Evolutionary conservation across 2,888 invertebrate genomes (phyloP).

Genomic region (Diarsia rubi): DNA sequence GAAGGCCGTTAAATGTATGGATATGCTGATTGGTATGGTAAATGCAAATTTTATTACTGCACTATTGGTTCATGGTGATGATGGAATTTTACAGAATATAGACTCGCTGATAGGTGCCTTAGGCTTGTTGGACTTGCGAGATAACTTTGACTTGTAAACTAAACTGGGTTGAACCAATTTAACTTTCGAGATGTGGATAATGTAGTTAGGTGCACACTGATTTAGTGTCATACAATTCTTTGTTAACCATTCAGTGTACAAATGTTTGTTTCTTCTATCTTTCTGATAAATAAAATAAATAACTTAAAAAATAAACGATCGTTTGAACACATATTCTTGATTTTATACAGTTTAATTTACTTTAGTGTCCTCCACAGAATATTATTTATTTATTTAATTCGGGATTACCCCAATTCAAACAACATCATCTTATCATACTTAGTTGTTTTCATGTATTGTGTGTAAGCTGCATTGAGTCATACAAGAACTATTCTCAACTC

Average conservation of each 20-base stretch:
- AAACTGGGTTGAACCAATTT: too few relatives aligned
- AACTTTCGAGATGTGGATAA: too few relatives aligned
- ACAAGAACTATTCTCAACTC: neutral
- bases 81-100: conserved; percentile 11
- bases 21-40: conserved; percentile 42
- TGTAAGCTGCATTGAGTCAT: too few relatives aligned
- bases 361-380: neutral
- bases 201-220: too few relatives aligned
- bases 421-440: too few relatives aligned
- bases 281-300: too few relatives aligned
- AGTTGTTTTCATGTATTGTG: too few relatives aligned
- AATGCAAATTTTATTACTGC: conserved; percentile 44
- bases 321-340: neutral
- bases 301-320: too few relatives aligned
- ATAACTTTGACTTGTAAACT: neutral
- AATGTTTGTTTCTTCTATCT: too few relatives aligned
- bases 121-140: neutral
- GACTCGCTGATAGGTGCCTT: too few relatives aligned
- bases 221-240: too few relatives aligned
- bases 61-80: neutral
- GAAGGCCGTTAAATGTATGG: conserved; percentile 29
- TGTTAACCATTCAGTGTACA: too few relatives aligned
- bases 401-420: neutral
- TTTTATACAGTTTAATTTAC: neutral
- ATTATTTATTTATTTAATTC: neutral